phyloP scores from a whole-genome alignment of 2,888 invertebrate genomes.

The Cephalotes varians region DNA sequence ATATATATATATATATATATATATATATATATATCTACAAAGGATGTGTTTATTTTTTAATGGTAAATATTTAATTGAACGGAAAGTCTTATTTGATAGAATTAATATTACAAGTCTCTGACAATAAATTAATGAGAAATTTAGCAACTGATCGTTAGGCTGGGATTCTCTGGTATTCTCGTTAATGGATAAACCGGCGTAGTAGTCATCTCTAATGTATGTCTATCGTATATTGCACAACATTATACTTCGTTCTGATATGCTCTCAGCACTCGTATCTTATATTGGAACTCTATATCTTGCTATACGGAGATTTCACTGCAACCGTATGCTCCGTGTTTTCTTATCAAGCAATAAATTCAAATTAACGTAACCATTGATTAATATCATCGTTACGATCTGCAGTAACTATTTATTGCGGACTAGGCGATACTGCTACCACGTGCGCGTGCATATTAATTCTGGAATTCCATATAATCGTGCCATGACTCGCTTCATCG shows the following conservation, averaged over 20 bases:
- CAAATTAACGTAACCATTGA: slow-evolving; percentile 46
- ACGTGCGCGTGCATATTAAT: slow-evolving; percentile 34
- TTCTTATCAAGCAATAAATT: slow-evolving; percentile 48
- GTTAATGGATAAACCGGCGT: background rate
- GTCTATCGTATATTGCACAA: slow-evolving; percentile 58
- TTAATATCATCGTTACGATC: slow-evolving; percentile 45
- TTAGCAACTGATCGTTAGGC: background rate
- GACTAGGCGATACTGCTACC: slow-evolving; percentile 20
- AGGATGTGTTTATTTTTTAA: background rate
- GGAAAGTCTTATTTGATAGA: background rate
- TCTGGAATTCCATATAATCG: slow-evolving; percentile 44
- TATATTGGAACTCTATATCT: slow-evolving; percentile 6
- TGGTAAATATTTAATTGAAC: background rate
- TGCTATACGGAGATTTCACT: background rate
- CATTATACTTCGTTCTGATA: slow-evolving; percentile 41
- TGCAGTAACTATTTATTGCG: slow-evolving; percentile 41
- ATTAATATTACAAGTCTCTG: background rate
- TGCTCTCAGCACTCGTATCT: slow-evolving; percentile 6
- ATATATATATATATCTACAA: background rate
- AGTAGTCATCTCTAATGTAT: slow-evolving; percentile 39
- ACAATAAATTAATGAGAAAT: background rate
- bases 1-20: too few relatives aligned
- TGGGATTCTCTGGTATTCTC: background rate
- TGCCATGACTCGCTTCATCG: slow-evolving; percentile 31
- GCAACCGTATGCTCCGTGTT: background rate